Evolutionary conservation across 2,888 invertebrate species (phyloP).

Genomic region (Adelphocoris suturalis): DNA sequence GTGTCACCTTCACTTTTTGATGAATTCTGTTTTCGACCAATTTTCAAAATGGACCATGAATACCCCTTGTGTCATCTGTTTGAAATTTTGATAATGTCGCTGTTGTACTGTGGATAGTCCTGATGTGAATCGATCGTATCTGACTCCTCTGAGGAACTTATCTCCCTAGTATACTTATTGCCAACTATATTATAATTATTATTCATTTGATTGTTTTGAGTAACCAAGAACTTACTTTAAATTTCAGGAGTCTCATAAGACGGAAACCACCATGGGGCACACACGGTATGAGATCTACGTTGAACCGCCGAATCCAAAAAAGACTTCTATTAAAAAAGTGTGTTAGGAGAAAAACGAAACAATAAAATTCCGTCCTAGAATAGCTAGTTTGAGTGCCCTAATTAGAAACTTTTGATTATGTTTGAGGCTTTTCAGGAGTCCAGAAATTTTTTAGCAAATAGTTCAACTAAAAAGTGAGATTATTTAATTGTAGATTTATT

Average conservation of each 20-base stretch:
- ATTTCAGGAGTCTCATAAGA: constrained; percentile 53
- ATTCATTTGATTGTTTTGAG: too few species aligned
- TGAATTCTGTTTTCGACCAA: too few species aligned
- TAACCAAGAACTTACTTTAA: neutral
- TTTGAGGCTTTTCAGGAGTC: neutral
- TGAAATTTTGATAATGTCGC: too few species aligned
- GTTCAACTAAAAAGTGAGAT: neutral
- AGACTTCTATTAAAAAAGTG: constrained; percentile 12
- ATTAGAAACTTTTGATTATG: neutral
- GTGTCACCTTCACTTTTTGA: too few species aligned
- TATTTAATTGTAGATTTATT: neutral
- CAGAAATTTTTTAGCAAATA: neutral
- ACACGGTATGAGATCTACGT: neutral
- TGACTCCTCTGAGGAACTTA: too few species aligned
- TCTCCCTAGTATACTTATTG: too few species aligned
- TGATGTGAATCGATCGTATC: too few species aligned
- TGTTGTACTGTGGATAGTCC: too few species aligned
- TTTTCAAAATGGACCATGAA: too few species aligned
- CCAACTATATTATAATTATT: too few species aligned
- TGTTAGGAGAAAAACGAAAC: constrained; percentile 1
- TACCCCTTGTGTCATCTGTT: too few species aligned
- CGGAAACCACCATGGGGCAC: neutral
- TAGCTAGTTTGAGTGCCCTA: constrained; percentile 2
- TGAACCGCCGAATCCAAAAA: constrained; percentile 33
- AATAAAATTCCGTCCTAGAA: neutral